phyloP scores from a whole-genome alignment of 2,113 vertebrate genomes.

The Alectura lathami region DNA sequence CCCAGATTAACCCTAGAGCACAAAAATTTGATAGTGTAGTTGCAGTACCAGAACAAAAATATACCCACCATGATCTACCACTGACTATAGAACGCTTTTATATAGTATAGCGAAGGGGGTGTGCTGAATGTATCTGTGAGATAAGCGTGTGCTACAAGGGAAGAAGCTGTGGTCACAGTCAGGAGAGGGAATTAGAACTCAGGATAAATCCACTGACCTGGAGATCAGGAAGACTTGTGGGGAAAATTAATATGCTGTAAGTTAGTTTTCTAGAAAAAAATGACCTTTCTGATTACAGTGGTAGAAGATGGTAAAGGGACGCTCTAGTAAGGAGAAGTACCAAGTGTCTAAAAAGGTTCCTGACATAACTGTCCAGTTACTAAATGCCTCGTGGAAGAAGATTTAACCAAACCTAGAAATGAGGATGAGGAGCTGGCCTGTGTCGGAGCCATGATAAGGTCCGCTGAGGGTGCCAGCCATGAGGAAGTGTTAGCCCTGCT shows the following conservation, averaged over 20 bases:
- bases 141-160: background rate
- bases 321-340: background rate
- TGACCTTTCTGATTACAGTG: rapidly evolving
- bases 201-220: background rate
- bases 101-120: background rate
- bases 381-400: background rate
- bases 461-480: background rate
- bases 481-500: background rate
- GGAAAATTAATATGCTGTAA: background rate
- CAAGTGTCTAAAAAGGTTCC: background rate
- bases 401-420: background rate
- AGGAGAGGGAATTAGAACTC: background rate
- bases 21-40: conserved; percentile 1
- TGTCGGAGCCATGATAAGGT: background rate
- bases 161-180: background rate
- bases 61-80: background rate
- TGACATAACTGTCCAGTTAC: background rate
- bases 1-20: conserved; percentile 19
- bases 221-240: background rate
- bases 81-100: background rate
- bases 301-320: rapidly evolving
- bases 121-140: background rate
- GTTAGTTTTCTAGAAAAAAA: background rate
- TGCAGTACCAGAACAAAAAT: background rate
- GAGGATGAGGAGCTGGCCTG: background rate